Evolutionary conservation across 2,888 invertebrate genomes (phyloP).

Genomic region (Eugnorisma glareosa): DNA sequence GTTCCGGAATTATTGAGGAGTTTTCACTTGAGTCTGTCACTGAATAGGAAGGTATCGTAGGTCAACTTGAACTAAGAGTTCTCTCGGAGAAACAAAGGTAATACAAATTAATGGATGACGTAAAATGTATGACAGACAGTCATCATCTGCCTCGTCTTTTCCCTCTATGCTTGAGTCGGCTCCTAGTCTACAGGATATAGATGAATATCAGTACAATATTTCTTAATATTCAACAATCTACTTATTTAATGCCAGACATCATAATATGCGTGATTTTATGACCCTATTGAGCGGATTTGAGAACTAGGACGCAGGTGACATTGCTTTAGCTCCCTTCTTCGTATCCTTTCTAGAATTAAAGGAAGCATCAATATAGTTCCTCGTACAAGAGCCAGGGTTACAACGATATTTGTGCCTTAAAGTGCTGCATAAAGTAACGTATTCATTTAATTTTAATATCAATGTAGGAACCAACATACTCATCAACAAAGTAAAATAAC

Average conservation of each 20-base stretch:
- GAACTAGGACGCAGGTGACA: neutral
- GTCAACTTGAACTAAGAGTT: neutral
- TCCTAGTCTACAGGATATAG: neutral
- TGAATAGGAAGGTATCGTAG: neutral
- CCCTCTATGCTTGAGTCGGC: neutral
- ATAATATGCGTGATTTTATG: neutral
- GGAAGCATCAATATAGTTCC: no score
- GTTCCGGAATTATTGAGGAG: conserved; percentile 44
- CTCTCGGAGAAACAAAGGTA: neutral
- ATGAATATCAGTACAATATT: neutral
- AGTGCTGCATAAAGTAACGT: neutral
- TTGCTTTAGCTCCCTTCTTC: neutral
- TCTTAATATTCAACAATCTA: neutral
- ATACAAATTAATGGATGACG: neutral
- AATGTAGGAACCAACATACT: neutral
- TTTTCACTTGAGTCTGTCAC: conserved; percentile 22
- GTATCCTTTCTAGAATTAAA: no score
- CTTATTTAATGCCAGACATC: neutral
- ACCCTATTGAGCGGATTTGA: neutral
- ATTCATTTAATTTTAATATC: neutral
- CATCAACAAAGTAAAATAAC: conserved; percentile 2
- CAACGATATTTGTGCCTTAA: neutral
- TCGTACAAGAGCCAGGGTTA: neutral
- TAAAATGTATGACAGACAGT: neutral
- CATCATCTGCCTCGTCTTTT: neutral